Percentiles rank a stretch among this genome's conserved stretches.
These are phyloP conservation scores for Dicaeum eximium DNA, from an alignment of 2,113 vertebrate species.

Conservation along the genomic window DNA sequence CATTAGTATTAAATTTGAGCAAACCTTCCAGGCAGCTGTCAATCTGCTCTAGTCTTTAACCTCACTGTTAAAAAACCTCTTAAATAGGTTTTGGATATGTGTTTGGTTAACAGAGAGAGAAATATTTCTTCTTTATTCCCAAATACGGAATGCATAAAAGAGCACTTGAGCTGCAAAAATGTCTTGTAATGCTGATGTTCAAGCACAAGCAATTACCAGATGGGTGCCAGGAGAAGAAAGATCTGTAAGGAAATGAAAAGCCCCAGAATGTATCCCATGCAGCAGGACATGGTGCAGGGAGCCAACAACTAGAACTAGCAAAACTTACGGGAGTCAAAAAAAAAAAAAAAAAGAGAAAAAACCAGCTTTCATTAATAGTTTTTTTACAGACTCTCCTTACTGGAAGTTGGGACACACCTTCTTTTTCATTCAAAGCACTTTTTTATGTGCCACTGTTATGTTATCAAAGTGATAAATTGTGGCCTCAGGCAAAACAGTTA, in stretches of 20 bases:
- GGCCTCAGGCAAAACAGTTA: not conserved
- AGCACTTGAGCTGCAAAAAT: not conserved
- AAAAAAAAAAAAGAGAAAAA: not conserved
- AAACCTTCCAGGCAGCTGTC: not conserved
- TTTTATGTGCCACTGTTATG: not conserved
- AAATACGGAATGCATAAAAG: not conserved
- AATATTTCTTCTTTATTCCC: not conserved
- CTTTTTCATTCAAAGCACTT: not conserved
- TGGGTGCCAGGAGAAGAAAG: not conserved
- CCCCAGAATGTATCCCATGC: fast-evolving
- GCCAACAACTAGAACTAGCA: not conserved
- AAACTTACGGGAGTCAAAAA: not conserved
- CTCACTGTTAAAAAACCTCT: not conserved
- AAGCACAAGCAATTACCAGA: not conserved
- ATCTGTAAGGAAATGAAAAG: not conserved
- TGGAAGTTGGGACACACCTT: not conserved
- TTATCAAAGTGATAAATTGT: not conserved
- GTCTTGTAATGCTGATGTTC: not conserved
- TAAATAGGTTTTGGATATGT: not conserved
- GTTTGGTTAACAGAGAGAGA: not conserved
- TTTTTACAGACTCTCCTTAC: not conserved
- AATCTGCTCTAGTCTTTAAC: not conserved
- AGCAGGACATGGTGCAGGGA: not conserved
- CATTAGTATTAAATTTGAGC: not conserved
- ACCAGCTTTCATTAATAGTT: not conserved